A percentile compares a stretch with the other conserved stretches of the same genome.
Conservation (phyloP, 2,113 vertebrate species). For the Tyto alba region DNA sequence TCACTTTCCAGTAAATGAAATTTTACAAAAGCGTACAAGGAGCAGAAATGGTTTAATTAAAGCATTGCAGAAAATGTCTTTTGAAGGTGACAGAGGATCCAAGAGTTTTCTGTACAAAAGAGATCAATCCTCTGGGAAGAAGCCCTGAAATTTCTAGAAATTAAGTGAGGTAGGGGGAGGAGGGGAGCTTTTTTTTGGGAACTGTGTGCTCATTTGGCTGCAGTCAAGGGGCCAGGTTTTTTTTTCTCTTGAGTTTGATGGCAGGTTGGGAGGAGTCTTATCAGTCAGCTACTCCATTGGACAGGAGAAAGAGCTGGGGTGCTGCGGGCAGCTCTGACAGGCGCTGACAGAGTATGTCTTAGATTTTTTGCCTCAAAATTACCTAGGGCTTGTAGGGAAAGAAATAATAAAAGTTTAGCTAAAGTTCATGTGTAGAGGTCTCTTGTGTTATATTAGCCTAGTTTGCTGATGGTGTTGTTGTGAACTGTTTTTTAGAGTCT, state of each 20-base stretch:
- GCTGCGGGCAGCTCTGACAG: not conserved
- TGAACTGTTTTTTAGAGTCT: not conserved
- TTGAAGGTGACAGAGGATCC: not conserved
- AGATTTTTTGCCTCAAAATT: not conserved
- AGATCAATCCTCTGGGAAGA: not conserved
- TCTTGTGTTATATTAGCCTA: not conserved
- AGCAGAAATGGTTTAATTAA: not conserved
- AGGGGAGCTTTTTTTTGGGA: not conserved
- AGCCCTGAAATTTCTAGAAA: not conserved
- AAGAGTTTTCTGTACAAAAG: not conserved
- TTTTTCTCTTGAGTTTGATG: not conserved
- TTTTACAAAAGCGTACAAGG: not conserved
- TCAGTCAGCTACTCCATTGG: not conserved
- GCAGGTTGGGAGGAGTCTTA: not conserved
- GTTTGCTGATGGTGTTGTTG: not conserved
- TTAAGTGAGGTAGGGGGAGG: not conserved
- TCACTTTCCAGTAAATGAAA: not conserved
- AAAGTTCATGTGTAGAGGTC: not conserved
- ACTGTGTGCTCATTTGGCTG: accelerated
- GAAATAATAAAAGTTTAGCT: not conserved
- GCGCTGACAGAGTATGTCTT: not conserved
- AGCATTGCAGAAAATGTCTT: not conserved
- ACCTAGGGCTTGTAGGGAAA: not conserved
- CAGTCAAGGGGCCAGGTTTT: not conserved
- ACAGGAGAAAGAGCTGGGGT: not conserved